Percentiles rank a stretch among this genome's conserved stretches.
These are phyloP conservation scores for Ceratoteleas bidentatus DNA, from an alignment of 1,140 invertebrate genomes.

Conservation along the genomic window DNA sequence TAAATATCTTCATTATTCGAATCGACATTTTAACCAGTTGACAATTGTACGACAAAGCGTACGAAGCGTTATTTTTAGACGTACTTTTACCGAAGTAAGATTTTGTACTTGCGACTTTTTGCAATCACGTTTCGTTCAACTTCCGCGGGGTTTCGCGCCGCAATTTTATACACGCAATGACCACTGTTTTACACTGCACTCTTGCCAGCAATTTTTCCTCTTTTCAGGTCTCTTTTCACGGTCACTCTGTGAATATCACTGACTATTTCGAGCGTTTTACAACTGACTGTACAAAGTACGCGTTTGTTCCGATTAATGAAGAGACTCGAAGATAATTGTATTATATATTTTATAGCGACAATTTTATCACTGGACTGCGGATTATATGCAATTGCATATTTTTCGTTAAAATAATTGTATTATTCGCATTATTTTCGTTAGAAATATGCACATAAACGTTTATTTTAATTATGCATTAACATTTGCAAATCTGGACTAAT, in stretches of 20 bases:
- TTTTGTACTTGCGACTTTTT: conserved; percentile 16
- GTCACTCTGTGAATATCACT: conserved; percentile 13
- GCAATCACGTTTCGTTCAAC: not conserved
- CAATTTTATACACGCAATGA: conserved; percentile 1
- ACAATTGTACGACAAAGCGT: not conserved
- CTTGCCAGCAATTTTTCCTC: conserved; percentile 10
- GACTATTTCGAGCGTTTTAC: conserved; percentile 20
- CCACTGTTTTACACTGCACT: conserved; percentile 21
- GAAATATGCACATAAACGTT: no score
- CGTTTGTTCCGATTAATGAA: conserved; percentile 11
- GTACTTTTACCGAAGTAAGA: conserved; percentile 22
- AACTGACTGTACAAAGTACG: conserved; percentile 27
- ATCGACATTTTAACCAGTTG: not conserved
- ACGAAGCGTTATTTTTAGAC: conserved; percentile 23
- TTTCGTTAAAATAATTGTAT: conserved; percentile 34
- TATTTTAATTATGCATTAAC: no score
- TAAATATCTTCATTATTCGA: not conserved
- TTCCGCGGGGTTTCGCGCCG: not conserved
- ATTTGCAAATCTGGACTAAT: no score
- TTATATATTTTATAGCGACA: conserved; percentile 38
- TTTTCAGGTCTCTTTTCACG: conserved; percentile 8
- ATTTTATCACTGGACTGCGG: conserved; percentile 31
- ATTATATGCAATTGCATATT: no score
- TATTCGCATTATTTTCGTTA: not conserved
- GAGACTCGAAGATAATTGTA: conserved; percentile 45